A percentile compares a stretch with the other conserved stretches of the same genome.
phyloP scores from a whole-genome alignment of 1,140 invertebrate species.

The Pogonomyrmex californicus region DNA sequence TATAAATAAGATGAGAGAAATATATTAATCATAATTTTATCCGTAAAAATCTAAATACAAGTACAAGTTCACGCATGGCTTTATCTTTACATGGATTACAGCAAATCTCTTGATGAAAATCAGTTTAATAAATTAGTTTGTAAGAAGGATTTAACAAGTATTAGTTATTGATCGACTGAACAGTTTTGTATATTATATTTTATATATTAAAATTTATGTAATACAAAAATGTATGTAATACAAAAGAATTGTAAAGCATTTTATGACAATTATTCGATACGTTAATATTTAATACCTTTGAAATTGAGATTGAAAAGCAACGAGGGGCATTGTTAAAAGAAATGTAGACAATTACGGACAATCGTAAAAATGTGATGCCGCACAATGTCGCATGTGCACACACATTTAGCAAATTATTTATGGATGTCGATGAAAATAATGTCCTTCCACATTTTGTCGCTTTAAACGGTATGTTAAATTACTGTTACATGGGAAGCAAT shows the following conservation, averaged over 20 bases:
- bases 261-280: background rate
- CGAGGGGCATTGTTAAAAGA: background rate
- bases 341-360: background rate
- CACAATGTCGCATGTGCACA: background rate
- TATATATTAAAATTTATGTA: background rate
- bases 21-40: conserved; percentile 9
- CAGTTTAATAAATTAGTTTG: background rate
- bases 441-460: background rate
- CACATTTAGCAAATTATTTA: background rate
- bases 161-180: background rate
- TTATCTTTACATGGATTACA: background rate
- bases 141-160: background rate
- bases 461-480: background rate
- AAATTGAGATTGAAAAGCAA: background rate
- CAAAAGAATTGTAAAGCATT: background rate
- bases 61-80: background rate
- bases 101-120: background rate
- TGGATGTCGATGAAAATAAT: background rate
- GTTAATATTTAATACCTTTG: conserved; percentile 7
- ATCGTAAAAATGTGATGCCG: background rate
- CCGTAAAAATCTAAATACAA: background rate
- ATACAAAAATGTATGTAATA: background rate
- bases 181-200: background rate
- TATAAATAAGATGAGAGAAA: background rate
- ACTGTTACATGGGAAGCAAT: background rate